Evolutionary conservation across 2,113 vertebrate genomes (phyloP), one percentile per base, ranked within the genome.

Genomic region (Heterocephalus glaber): DNA sequence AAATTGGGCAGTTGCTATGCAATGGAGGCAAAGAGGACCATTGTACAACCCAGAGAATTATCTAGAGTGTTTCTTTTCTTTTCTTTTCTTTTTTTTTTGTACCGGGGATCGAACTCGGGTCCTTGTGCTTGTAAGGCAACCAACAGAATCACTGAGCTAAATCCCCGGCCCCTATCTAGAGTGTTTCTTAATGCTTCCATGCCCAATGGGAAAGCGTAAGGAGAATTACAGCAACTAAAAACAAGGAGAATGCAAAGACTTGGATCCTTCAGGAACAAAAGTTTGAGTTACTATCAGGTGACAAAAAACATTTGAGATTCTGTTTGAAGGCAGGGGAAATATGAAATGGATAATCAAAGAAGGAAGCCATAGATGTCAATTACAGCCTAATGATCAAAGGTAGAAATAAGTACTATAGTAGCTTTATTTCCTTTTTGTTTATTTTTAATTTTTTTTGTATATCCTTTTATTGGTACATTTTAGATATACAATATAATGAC

Each of bases 341-440:
- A 72, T 3, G 20, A 54, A 68, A 83, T 82, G n/a, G 9, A 54
- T 38, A 61, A 16, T 49, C 49, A 49, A 90, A 86, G 90, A 90
- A 86, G 68, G 44, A 79, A 79, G 52, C 35, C 84, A 70, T 10
- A 66, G 30, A 63, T 11, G 19, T 58, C 11, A 76, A 90, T 60
- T 68, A 86, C 4, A 93, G 49, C n/a, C 28, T 95, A 61, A 19
- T 58, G 82, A 91, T 77, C 76, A 79, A 65, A 63, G 49, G 87
- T 47, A 94, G 83, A 96, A 91, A 84, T 86, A 54, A 87, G 68
- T 88, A 49, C 60, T 79, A 65, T 49, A 85, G 47, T 80, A 92
- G 56, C 41, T 74, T 56, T 38, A 38, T 74, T 89, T 89, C 77
- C 52, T 85, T 87, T 83, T 87, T 86, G 65, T 30, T 60, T 60